Percentiles rank a stretch among this genome's conserved stretches.
Conservation (phyloP, 2,797 vertebrate genomes). For the Hipposideros larvatus region DNA sequence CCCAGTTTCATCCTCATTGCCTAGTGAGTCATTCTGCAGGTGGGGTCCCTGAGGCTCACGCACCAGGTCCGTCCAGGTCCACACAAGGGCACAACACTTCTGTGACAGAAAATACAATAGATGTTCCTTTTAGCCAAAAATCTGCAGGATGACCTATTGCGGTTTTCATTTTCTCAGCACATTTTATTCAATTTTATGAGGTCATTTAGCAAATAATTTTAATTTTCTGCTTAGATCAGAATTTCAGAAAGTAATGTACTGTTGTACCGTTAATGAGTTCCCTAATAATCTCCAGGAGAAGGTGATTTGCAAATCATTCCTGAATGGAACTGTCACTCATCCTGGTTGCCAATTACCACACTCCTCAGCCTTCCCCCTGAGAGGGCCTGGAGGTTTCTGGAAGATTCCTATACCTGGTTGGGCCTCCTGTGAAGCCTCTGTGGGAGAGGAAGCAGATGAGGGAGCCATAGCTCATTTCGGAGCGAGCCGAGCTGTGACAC, state of each 20-base stretch:
- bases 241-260: slow-evolving; percentile 91
- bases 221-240: slow-evolving; percentile 92
- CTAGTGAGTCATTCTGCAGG: background rate
- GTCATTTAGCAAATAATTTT: slow-evolving; percentile 92
- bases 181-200: slow-evolving; percentile 91
- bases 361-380: slow-evolving; percentile 87
- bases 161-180: slow-evolving; percentile 88
- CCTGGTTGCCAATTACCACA: slow-evolving; percentile 87
- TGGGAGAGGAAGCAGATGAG: slow-evolving; percentile 62
- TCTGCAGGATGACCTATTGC: slow-evolving; percentile 76
- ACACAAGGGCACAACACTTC: background rate
- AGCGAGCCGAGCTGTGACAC: background rate
- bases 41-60: background rate
- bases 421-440: slow-evolving; percentile 65
- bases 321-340: slow-evolving; percentile 89
- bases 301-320: slow-evolving; percentile 90
- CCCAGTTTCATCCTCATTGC: background rate
- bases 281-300: slow-evolving; percentile 91
- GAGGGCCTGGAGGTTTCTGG: slow-evolving; percentile 88
- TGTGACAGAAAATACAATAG: slow-evolving; percentile 29
- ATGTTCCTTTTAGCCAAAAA: slow-evolving; percentile 79
- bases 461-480: slow-evolving; percentile 48
- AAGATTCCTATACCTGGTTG: slow-evolving; percentile 81
- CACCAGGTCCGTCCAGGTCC: background rate
- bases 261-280: slow-evolving; percentile 91